Conservation (phyloP, 2,888 invertebrate species). For the Drosophila melanosoma region DNA sequence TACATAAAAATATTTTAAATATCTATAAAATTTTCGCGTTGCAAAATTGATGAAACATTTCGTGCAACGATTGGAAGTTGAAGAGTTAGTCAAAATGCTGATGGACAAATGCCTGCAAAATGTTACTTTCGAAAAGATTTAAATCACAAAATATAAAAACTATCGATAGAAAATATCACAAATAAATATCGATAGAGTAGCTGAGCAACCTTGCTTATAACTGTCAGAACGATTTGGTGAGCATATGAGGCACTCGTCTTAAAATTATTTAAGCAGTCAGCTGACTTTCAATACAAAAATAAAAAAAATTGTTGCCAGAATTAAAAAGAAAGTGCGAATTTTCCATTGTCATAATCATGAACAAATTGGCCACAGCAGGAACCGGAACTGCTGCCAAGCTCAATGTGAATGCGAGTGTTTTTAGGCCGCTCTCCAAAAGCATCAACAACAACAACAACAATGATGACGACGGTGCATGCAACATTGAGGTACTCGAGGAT, state of each 20-base stretch:
- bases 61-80: background rate
- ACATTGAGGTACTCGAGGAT: constrained; percentile 5
- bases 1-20: background rate
- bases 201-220: constrained; percentile 20
- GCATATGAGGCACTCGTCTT: background rate
- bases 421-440: constrained; percentile 50
- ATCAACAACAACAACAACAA: background rate
- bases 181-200: background rate
- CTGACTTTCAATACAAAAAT: constrained; percentile 22
- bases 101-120: background rate
- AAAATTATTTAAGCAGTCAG: constrained; percentile 34
- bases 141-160: background rate
- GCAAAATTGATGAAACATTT: background rate
- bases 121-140: background rate
- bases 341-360: background rate
- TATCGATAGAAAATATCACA: background rate
- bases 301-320: constrained; percentile 28
- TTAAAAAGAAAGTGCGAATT: constrained; percentile 6
- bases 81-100: background rate
- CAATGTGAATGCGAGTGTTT: constrained; percentile 62
- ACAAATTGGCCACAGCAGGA: background rate
- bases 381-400: constrained; percentile 28
- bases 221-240: constrained; percentile 19
- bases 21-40: background rate
- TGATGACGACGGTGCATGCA: background rate